phyloP scores from a whole-genome alignment of 2,113 vertebrate species.

The Pollimyrus isidori region DNA sequence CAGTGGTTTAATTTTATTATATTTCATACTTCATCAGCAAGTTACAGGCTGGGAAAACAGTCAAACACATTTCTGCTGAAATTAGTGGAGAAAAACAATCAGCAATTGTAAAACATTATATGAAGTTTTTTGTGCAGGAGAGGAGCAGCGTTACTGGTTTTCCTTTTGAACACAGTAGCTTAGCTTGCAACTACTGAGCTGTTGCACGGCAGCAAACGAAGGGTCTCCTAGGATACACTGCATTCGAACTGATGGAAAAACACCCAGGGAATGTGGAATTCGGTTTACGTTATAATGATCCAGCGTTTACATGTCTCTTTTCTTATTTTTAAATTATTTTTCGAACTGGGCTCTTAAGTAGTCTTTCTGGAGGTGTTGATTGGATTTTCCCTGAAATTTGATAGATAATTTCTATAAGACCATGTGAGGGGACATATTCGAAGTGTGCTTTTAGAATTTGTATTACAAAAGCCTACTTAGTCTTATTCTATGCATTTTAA shows the following conservation, averaged over 20 bases:
- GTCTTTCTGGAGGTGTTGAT: not conserved
- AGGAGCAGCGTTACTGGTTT: not conserved
- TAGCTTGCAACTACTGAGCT: not conserved
- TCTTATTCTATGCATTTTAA: not conserved
- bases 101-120: not conserved
- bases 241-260: not conserved
- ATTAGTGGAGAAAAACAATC: not conserved
- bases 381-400: not conserved
- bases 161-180: not conserved
- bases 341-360: not conserved
- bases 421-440: not conserved
- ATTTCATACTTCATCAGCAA: constrained; percentile 14
- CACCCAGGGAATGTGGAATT: not conserved
- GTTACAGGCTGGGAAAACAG: constrained; percentile 8
- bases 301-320: not conserved
- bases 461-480: not conserved
- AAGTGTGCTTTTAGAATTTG: not conserved
- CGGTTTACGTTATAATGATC: not conserved
- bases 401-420: not conserved
- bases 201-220: not conserved
- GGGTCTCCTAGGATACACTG: too few species aligned
- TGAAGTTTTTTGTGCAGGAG: not conserved
- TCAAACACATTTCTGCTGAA: not conserved
- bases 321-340: not conserved
- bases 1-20: constrained; percentile 14